Evolutionary conservation across 2,797 vertebrate genomes (phyloP).

Genomic region (Tragopan temminckii): DNA sequence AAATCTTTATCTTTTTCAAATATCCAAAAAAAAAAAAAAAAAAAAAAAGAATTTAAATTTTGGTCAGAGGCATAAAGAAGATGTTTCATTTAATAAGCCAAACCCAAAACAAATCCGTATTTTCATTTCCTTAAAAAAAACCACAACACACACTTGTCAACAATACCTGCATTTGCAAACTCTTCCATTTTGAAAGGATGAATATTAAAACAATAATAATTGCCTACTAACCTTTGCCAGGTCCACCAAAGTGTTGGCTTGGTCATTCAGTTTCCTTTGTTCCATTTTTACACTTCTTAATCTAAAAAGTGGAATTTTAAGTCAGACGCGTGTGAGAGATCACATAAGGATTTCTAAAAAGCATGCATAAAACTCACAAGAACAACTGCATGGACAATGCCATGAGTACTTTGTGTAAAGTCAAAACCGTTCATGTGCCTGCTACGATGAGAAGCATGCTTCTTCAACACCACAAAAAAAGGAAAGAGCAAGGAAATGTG

Average conservation of each 20-base stretch:
- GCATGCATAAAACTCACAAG: constrained; percentile 90
- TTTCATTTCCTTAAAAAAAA: not conserved
- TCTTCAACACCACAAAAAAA: constrained; percentile 84
- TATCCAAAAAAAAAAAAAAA: not conserved
- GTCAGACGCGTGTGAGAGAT: constrained; percentile 73
- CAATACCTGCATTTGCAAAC: not conserved
- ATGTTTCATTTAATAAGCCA: not conserved
- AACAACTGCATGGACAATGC: constrained; percentile 91
- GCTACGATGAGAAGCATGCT: constrained; percentile 94
- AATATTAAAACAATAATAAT: not conserved
- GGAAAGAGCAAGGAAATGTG: constrained; percentile 83
- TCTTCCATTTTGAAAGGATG: not conserved
- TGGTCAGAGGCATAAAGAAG: not conserved
- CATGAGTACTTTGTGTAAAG: constrained; percentile 79
- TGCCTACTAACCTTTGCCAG: constrained; percentile 95
- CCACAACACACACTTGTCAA: not conserved
- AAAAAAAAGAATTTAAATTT: not conserved
- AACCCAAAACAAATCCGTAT: not conserved
- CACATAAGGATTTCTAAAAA: constrained; percentile 81
- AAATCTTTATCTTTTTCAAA: constrained; percentile 26
- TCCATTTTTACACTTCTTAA: constrained; percentile 99
- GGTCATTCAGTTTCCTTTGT: constrained; percentile 99
- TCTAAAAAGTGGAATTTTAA: constrained; percentile 92
- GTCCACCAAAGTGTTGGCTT: constrained; percentile 99
- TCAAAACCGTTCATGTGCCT: constrained; percentile 83